Conservation (phyloP, 2,113 vertebrate species). For the Brevimyrus niger region DNA sequence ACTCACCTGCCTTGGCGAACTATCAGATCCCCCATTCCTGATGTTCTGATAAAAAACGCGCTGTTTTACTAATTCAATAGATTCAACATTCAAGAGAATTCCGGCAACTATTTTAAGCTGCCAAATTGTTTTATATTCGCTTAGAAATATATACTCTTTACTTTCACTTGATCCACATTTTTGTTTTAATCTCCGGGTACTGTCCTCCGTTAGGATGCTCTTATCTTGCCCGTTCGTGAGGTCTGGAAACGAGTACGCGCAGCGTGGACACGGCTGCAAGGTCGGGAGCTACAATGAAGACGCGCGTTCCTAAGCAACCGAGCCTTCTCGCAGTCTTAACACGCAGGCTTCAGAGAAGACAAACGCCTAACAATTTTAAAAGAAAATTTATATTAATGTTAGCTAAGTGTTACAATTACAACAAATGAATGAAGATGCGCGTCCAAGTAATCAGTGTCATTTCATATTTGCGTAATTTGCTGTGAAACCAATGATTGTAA, state of each 20-base stretch:
- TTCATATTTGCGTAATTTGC: background rate
- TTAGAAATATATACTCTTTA: slow-evolving; percentile 36
- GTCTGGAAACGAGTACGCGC: slow-evolving; percentile 56
- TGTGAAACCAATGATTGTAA: slow-evolving; percentile 6
- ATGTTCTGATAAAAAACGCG: slow-evolving; percentile 32
- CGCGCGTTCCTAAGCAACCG: slow-evolving; percentile 71
- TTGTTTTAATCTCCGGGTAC: slow-evolving; percentile 28
- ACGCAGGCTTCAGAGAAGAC: slow-evolving; percentile 19
- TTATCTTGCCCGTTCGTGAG: slow-evolving; percentile 46
- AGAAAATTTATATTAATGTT: slow-evolving; percentile 5
- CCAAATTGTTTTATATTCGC: slow-evolving; percentile 41
- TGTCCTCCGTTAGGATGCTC: slow-evolving; percentile 52
- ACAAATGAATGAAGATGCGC: slow-evolving; percentile 1
- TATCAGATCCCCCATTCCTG: slow-evolving; percentile 56
- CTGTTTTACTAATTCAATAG: slow-evolving; percentile 37
- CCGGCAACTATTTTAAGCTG: slow-evolving; percentile 33
- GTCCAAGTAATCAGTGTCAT: background rate
- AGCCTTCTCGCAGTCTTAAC: slow-evolving; percentile 52
- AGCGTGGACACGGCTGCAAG: slow-evolving; percentile 49
- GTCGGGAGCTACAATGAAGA: slow-evolving; percentile 52
- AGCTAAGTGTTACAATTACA: background rate
- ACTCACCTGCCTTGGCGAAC: slow-evolving; percentile 64
- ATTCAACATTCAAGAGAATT: slow-evolving; percentile 44
- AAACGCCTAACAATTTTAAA: background rate
- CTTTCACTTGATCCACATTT: slow-evolving; percentile 44